Conservation (phyloP, 2,113 vertebrate genomes). For the Camelus dromedarius region DNA sequence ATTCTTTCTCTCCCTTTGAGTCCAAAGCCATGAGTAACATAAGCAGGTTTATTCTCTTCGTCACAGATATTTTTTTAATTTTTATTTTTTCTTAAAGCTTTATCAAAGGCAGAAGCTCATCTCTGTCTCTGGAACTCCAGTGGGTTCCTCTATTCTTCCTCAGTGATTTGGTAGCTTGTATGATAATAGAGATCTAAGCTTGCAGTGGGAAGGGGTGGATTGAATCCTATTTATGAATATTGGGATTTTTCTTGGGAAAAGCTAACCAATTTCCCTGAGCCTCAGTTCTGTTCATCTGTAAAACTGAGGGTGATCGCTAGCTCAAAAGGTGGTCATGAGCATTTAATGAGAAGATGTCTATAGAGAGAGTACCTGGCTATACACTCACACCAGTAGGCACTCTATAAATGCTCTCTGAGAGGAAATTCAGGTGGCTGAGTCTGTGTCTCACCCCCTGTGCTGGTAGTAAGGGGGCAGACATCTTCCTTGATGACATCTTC, state of each 20-base stretch:
- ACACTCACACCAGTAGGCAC: neutral
- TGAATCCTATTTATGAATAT: neutral
- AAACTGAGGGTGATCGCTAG: neutral
- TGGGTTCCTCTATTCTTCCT: neutral
- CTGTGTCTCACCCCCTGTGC: neutral
- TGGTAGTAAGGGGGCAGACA: neutral
- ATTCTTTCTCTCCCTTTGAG: neutral
- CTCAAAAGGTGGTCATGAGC: neutral
- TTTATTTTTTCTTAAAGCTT: neutral
- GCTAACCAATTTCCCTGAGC: neutral
- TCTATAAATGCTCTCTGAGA: neutral
- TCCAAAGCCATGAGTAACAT: neutral
- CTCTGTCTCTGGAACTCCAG: neutral
- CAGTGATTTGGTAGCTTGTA: constrained; percentile 3
- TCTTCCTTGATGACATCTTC: neutral
- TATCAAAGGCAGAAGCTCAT: neutral
- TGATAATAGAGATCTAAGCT: neutral
- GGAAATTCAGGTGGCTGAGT: neutral
- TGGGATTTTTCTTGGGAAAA: neutral
- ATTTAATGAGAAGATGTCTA: neutral
- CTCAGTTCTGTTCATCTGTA: neutral
- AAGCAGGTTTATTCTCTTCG: neutral
- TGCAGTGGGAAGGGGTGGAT: neutral
- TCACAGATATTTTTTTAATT: neutral
- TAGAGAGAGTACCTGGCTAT: neutral